Percentiles rank a stretch among this genome's conserved stretches.
Evolutionary conservation across 2,113 vertebrate genomes (phyloP).

Genomic region (Elaphurus davidianus): DNA sequence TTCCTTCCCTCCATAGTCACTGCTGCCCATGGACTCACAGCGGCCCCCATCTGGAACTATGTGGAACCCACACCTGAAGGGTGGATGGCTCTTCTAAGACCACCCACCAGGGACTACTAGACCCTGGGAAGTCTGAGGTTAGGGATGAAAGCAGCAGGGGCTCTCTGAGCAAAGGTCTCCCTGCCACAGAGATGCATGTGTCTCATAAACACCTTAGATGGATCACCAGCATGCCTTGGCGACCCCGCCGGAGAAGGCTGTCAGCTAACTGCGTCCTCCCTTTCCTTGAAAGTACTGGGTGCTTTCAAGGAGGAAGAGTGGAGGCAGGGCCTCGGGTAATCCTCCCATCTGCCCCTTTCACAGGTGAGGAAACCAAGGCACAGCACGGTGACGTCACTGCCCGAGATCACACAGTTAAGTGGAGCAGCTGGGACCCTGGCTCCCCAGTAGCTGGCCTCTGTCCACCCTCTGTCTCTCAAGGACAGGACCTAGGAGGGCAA

Average conservation of each 20-base stretch:
- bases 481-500: background rate
- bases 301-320: background rate
- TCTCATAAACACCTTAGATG: background rate
- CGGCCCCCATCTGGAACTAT: background rate
- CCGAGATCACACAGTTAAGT: background rate
- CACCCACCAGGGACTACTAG: background rate
- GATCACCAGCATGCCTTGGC: background rate
- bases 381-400: accelerated
- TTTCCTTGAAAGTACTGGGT: background rate
- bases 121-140: background rate
- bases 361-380: background rate
- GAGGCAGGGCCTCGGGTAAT: background rate
- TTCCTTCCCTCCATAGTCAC: background rate
- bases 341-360: background rate
- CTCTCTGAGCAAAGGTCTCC: background rate
- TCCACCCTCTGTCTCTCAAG: background rate
- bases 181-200: accelerated
- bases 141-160: background rate
- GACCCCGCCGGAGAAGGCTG: background rate
- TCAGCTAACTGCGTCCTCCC: background rate
- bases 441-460: background rate
- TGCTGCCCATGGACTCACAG: background rate
- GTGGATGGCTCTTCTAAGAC: background rate
- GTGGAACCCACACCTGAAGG: background rate
- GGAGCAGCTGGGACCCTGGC: background rate